Evolutionary conservation across 2,113 vertebrate species (phyloP), one percentile per base, ranked within the genome.

Genomic region (Motacilla tschutschensis): DNA sequence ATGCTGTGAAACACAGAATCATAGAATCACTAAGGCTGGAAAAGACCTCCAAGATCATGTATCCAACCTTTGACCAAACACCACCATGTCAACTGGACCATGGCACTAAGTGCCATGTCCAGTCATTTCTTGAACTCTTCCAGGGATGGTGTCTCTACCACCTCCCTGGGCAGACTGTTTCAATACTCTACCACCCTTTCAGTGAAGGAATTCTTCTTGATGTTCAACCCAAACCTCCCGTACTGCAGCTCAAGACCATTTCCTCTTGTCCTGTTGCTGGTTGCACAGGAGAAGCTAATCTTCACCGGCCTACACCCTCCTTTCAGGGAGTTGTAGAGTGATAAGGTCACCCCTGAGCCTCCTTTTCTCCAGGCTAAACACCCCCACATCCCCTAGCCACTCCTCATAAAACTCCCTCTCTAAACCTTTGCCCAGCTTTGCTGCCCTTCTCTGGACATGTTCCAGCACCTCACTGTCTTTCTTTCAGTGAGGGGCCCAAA

Each of bases 301-400:
- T 14, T 17, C 6, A 53, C 8, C 44, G 21, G 5, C 11, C n/a
- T n/a, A 3, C 13, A 65, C 0, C 11, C 24, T 79, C 38, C 24
- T 58, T 46, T 44, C 38, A 53, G 16, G 38, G 1, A 58, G 13
- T 1, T 44, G 10, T 12, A 40, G 10, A 40, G 29, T 0, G 2
- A 3, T 12, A 46, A 79, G 19, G 33, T 46, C 51, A 6, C 2
- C 6, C 16, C 6, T 5, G 24, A 46, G 11, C 8, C 75, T 40
- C n/a, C 29, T 79, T 51, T 72, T 51, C 24, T 51, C 44, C 58
- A 29, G 10, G 10, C 2, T 36, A 38, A 51, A 72, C 16, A 65
- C 1, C 4, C 16, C 10, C 9, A 51, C 9, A 8, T 46, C 51
- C 19, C 38, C 44, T 51, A 79, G 28, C 8, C 2, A 10, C 7